These are phyloP conservation scores for Tichodroma muraria DNA, from an alignment of 2,113 vertebrate genomes.

Conservation along the genomic window DNA sequence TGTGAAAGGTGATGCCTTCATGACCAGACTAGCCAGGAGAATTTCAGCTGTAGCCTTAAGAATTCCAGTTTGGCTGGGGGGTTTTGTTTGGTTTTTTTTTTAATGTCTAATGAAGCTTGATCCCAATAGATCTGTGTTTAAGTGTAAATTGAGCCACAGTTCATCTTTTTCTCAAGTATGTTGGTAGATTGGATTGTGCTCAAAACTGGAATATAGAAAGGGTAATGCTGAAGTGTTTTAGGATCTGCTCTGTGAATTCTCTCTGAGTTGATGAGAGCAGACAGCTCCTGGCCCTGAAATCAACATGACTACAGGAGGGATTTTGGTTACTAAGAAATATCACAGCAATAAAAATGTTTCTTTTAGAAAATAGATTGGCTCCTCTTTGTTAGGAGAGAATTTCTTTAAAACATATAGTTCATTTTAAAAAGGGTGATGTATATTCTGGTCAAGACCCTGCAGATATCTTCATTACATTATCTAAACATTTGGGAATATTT, in stretches of 20 bases:
- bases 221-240: background rate
- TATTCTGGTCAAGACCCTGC: background rate
- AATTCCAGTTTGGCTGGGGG: background rate
- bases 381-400: background rate
- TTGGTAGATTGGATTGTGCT: background rate
- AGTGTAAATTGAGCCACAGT: background rate
- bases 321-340: constrained; percentile 12
- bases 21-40: background rate
- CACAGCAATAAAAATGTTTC: background rate
- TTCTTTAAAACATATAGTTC: background rate
- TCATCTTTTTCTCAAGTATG: background rate
- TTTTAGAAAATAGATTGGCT: background rate
- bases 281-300: background rate
- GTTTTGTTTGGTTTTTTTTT: background rate
- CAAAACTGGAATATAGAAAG: background rate
- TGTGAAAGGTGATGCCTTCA: background rate
- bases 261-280: constrained; percentile 2
- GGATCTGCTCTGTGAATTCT: background rate
- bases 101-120: background rate
- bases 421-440: background rate
- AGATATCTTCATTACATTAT: background rate
- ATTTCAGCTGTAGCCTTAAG: background rate
- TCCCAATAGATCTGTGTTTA: background rate
- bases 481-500: background rate
- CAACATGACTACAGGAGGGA: background rate